phyloP scores from a whole-genome alignment of 2,797 vertebrate genomes.

The Lagorchestes hirsutus region DNA sequence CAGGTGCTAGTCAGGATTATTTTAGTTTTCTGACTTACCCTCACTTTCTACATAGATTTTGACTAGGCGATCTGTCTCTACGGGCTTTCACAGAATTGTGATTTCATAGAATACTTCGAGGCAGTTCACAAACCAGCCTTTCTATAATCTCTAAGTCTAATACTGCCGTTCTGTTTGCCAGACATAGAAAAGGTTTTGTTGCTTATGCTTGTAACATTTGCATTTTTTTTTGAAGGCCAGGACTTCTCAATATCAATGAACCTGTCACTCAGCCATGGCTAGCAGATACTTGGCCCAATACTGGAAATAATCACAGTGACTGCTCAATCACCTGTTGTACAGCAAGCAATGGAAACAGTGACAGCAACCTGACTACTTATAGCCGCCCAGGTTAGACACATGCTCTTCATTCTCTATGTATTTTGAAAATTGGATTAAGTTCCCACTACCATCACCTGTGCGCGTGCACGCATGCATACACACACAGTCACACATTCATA shows the following conservation, averaged over 20 bases:
- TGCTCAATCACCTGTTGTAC: conserved; percentile 99
- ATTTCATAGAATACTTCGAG: neutral
- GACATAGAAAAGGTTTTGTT: conserved; percentile 31
- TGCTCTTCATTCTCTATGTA: neutral
- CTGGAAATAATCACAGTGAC: conserved; percentile 97
- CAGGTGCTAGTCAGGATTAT: neutral
- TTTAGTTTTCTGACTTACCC: neutral
- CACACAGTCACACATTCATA: neutral
- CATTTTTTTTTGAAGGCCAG: conserved; percentile 88
- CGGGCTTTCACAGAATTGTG: neutral
- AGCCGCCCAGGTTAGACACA: conserved; percentile 94
- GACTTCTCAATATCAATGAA: conserved; percentile 97
- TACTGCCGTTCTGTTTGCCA: neutral
- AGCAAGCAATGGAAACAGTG: conserved; percentile 95
- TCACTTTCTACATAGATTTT: neutral
- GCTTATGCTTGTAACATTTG: neutral
- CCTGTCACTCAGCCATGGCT: conserved; percentile 96
- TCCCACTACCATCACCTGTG: neutral
- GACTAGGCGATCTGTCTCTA: neutral
- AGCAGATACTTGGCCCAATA: conserved; percentile 99
- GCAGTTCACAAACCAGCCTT: neutral
- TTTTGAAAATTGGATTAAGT: neutral
- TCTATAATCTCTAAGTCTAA: neutral
- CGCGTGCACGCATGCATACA: accelerated
- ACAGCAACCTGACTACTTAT: conserved; percentile 97